Evolutionary conservation across 2,797 vertebrate species (phyloP).

Genomic region (Momotus momota): DNA sequence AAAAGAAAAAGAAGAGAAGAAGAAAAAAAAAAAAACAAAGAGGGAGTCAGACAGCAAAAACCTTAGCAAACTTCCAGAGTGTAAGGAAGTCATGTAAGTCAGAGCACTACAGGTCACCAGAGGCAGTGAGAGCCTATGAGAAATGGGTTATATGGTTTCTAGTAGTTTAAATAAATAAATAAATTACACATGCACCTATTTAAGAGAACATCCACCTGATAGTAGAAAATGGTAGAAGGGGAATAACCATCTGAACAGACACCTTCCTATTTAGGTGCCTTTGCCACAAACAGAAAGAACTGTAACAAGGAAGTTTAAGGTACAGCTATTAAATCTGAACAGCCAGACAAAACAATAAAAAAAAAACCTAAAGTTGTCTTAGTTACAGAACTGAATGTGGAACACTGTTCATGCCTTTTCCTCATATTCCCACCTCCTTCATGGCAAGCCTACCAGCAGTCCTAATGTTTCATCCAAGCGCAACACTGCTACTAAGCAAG

Average conservation of each 20-base stretch:
- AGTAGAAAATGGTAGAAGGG: not conserved
- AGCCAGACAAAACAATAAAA: not conserved
- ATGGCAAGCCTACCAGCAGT: conserved; percentile 39
- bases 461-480: not conserved
- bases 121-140: not conserved
- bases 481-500: conserved; percentile 17
- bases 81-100: not conserved
- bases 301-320: not conserved
- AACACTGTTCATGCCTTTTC: not conserved
- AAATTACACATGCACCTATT: not conserved
- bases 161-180: not conserved
- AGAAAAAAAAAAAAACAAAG: not conserved
- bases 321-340: not conserved
- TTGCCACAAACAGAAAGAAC: not conserved
- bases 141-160: not conserved
- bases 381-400: not conserved
- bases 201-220: not conserved
- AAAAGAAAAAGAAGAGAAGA: not conserved
- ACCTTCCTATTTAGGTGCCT: not conserved
- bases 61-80: not conserved
- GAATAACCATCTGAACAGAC: not conserved
- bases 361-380: not conserved
- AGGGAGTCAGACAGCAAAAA: not conserved
- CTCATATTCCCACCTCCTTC: not conserved
- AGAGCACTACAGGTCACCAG: not conserved